Percentiles rank a stretch among this genome's conserved stretches.
Conservation (phyloP, 2,113 vertebrate species). For the Bos indicus region DNA sequence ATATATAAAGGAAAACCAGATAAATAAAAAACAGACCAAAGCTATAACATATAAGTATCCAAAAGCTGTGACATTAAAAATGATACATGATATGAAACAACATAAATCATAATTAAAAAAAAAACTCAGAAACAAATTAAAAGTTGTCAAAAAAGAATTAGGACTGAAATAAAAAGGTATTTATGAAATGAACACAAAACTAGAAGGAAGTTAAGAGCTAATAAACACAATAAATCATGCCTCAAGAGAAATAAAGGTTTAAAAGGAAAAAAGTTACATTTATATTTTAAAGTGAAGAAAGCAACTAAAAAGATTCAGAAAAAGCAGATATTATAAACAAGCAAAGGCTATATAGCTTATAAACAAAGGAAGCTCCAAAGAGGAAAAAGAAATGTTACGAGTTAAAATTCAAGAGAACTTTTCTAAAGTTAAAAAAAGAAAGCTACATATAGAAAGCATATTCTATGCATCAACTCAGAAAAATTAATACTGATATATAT, state of each 20-base stretch:
- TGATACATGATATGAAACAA: not conserved
- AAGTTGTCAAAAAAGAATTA: not conserved
- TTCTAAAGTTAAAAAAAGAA: not conserved
- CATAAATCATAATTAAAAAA: not conserved
- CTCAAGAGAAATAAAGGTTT: not conserved
- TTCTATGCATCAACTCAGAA: not conserved
- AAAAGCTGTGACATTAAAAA: not conserved
- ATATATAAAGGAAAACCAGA: not conserved
- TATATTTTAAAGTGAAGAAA: not conserved
- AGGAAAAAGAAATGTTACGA: not conserved
- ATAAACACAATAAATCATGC: not conserved
- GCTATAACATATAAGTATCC: not conserved
- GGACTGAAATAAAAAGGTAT: not conserved
- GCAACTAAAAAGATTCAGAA: not conserved
- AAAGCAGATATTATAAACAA: not conserved
- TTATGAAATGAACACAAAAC: not conserved
- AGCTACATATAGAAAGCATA: not conserved
- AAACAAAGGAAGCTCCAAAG: not conserved
- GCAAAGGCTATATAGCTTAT: not conserved
- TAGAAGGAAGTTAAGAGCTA: not conserved
- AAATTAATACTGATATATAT: not conserved
- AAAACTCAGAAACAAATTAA: not conserved
- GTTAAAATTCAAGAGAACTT: not conserved
- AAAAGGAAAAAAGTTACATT: not conserved
- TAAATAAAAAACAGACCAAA: not conserved